phyloP scores from a whole-genome alignment of 1,140 invertebrate genomes.

The Heterodera schachtii region DNA sequence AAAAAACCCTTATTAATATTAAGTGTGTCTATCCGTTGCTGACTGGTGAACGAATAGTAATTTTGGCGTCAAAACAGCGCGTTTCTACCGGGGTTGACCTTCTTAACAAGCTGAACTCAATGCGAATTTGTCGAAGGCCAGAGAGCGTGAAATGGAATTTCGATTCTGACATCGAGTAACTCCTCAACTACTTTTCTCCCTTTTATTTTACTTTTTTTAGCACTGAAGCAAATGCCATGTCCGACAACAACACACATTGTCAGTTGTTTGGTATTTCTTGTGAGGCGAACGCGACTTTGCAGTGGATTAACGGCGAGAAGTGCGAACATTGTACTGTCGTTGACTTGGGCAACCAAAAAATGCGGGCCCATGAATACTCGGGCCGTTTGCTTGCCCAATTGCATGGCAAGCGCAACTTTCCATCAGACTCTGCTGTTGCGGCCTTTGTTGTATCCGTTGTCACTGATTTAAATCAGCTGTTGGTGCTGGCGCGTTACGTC shows the following conservation, averaged over 20 bases:
- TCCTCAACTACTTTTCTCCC: background rate
- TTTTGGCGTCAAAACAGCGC: constrained; percentile 50
- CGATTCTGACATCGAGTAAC: background rate
- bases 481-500: constrained; percentile 30
- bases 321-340: constrained; percentile 23
- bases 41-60: constrained; percentile 46
- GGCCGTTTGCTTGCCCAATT: constrained; percentile 38
- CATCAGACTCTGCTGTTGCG: constrained; percentile 39
- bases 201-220: constrained; percentile 19
- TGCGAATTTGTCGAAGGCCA: constrained; percentile 35
- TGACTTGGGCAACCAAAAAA: constrained; percentile 44
- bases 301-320: background rate
- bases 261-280: constrained; percentile 43
- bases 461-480: constrained; percentile 40
- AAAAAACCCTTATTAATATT: constrained; percentile 15
- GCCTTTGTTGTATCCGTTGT: constrained; percentile 29
- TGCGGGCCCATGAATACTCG: constrained; percentile 35
- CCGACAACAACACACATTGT: constrained; percentile 9
- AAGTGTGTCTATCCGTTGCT: constrained; percentile 50
- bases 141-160: constrained; percentile 38
- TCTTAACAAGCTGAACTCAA: constrained; percentile 46
- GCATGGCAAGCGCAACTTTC: constrained; percentile 27
- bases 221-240: background rate
- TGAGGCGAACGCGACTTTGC: constrained; percentile 18
- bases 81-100: constrained; percentile 46